Percentiles rank a stretch among this genome's conserved stretches.
phyloP scores from a whole-genome alignment of 2,888 invertebrate species.

The Philhelius pedissequus region DNA sequence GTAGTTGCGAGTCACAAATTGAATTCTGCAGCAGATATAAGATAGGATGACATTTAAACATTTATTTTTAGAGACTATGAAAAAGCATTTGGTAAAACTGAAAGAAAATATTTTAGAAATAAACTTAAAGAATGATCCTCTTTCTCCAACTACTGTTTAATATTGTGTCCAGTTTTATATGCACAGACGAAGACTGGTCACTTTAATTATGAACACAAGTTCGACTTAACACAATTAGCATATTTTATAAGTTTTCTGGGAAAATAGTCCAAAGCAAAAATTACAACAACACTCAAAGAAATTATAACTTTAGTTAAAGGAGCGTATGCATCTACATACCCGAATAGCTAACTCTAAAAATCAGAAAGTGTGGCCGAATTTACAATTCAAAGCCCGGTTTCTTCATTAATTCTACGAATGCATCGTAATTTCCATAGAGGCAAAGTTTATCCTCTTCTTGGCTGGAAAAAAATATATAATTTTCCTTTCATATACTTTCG shows the following conservation, averaged over 20 bases:
- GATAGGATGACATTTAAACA: too few relatives aligned
- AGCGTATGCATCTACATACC: neutral
- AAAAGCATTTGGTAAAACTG: too few relatives aligned
- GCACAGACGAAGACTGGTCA: neutral
- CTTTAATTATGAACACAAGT: conserved; percentile 34
- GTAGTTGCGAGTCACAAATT: too few relatives aligned
- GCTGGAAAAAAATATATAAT: neutral
- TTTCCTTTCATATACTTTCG: neutral
- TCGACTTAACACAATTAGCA: conserved; percentile 24
- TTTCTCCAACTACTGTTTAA: neutral
- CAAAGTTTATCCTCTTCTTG: conserved; percentile 37
- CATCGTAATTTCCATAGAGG: neutral
- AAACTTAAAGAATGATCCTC: neutral
- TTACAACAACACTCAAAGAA: conserved; percentile 21
- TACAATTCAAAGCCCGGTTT: conserved; percentile 35
- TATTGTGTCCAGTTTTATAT: neutral
- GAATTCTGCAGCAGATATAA: too few relatives aligned
- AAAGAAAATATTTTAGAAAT: neutral
- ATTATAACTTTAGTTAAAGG: conserved; percentile 27
- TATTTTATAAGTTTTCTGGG: neutral
- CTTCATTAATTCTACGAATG: conserved; percentile 41
- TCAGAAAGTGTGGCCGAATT: conserved; percentile 5
- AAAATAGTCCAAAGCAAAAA: neutral
- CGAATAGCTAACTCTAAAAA: neutral
- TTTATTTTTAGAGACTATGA: too few relatives aligned